Conservation (phyloP, 2,797 vertebrate genomes). For the Cygnus olor region DNA sequence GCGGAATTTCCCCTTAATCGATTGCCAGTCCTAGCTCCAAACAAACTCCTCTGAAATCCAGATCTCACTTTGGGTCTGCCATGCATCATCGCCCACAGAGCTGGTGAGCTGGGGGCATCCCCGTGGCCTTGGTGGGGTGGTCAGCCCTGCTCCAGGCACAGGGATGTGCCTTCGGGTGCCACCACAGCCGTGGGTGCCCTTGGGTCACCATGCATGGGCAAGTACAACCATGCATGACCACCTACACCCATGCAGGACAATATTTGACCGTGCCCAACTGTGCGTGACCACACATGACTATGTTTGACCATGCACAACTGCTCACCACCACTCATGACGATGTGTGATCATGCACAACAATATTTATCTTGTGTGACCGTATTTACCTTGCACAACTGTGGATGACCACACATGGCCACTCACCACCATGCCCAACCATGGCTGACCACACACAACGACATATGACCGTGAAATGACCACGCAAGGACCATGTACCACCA, state of each 20-base stretch:
- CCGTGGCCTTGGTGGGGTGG: fast-evolving
- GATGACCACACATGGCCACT: no score
- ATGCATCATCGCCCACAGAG: fast-evolving
- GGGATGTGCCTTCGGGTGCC: background rate
- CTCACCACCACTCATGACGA: fast-evolving
- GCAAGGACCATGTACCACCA: background rate
- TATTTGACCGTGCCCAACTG: background rate
- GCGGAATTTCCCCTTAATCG: constrained; percentile 18
- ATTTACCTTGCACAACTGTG: fast-evolving
- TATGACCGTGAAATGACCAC: background rate
- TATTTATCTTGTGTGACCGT: background rate
- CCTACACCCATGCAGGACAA: background rate
- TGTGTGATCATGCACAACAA: background rate
- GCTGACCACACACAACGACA: background rate
- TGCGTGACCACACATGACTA: background rate
- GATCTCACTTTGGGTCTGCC: background rate
- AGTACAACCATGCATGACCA: background rate
- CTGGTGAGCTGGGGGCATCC: background rate
- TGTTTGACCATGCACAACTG: background rate
- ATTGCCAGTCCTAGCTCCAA: constrained; percentile 42
- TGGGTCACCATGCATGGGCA: fast-evolving
- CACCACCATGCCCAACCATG: fast-evolving
- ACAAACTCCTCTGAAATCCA: background rate
- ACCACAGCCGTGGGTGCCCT: fast-evolving
- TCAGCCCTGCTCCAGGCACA: background rate